These are phyloP conservation scores for Cerastis rubricosa DNA, from an alignment of 2,888 invertebrate genomes.

Conservation along the genomic window DNA sequence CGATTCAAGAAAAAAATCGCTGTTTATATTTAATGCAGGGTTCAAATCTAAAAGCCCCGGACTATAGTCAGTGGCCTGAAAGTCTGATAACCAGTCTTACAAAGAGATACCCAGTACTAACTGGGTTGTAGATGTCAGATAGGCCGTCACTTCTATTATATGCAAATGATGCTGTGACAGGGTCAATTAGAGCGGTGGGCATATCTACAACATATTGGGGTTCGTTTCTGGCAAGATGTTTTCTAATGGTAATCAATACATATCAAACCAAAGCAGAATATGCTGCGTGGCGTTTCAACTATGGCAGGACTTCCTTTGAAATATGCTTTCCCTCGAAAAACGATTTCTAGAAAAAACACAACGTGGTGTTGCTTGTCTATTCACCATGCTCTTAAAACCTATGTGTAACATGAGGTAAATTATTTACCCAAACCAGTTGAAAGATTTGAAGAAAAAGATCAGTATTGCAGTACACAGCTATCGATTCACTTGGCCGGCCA, in stretches of 20 bases:
- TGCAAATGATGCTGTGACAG: too few relatives aligned
- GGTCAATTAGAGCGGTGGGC: not conserved
- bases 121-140: too few relatives aligned
- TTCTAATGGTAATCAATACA: not conserved
- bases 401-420: not conserved
- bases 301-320: not conserved
- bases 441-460: slow-evolving; percentile 39
- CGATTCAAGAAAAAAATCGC: too few relatives aligned
- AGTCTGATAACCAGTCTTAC: too few relatives aligned
- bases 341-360: not conserved
- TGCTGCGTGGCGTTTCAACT: not conserved
- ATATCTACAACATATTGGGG: too few relatives aligned
- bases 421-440: not conserved
- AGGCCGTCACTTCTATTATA: too few relatives aligned
- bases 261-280: not conserved
- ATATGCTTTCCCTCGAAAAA: not conserved
- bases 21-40: too few relatives aligned
- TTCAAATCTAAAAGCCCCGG: too few relatives aligned
- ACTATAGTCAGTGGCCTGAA: too few relatives aligned
- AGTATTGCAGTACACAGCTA: slow-evolving; percentile 49
- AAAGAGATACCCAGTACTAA: too few relatives aligned
- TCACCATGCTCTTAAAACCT: not conserved
- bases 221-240: not conserved
- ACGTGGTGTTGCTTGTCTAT: not conserved
- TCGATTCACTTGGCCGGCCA: slow-evolving; percentile 64